Evolutionary conservation across 37 sponge, comb jelly and placozoan species (phyloP), one percentile per base, ranked within the genome.

Genomic region (Ianthella basta): DNA sequence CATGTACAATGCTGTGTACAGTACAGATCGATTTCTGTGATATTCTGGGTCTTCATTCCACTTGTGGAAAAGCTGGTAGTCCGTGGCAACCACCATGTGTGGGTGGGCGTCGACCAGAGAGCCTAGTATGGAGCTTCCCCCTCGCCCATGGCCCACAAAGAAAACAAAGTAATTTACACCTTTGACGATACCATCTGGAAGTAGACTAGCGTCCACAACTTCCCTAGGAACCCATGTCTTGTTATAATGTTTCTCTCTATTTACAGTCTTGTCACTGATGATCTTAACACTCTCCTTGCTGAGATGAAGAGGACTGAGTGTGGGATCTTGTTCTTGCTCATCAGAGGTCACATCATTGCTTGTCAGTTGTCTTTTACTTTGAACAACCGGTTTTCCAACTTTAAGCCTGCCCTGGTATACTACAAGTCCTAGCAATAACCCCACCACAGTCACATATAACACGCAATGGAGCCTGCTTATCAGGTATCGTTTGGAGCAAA

Each of bases 21-120:
- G 54, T 40, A 50, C 78, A 44, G 78, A 44, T 38, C n/a, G 54
- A 36, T 75, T 75, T 12, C n/a, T 38, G 53, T 75, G 78, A 12
- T 53, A 75, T 21, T 75, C 53, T 23, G 54, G 54, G 6, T 41
- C 2, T 3, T 75, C 44, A 36, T 53, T 40, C 78, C 78, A 75
- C 78, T 75, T 75, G 4, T 24, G 54, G 40, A 75, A 75, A 0
- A 75, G 53, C 3, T 40, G 44, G 40, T 75, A 75, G 54, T 75
- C 78, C 1, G 78, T 75, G 23, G 78, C 78, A 21, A 75, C 78
- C 50, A 75, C 78, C 23, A 75, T 75, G 78, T 75, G 44, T 40
- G 78, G 78, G 78, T 75, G 78, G 44, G 78, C 78, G 40, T 75
- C 78, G 24, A 75, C 39, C 24, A 75, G 78, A 39, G 78, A 75